Evolutionary conservation across 1,140 invertebrate genomes (phyloP).

Genomic region (Drosophila sp.): DNA sequence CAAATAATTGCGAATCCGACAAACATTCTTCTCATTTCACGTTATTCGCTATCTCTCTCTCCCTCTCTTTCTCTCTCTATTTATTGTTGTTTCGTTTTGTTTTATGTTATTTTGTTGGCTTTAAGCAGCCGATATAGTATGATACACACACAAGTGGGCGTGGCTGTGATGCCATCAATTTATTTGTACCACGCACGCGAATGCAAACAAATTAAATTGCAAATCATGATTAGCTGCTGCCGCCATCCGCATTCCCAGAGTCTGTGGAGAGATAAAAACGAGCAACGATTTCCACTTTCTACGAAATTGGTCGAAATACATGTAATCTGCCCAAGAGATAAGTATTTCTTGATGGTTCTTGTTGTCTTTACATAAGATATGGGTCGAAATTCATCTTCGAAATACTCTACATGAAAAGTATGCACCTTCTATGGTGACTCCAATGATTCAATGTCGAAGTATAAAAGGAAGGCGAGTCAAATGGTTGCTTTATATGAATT

Average conservation of each 20-base stretch:
- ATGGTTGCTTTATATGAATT: too few relatives aligned
- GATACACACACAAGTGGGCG: constrained; percentile 19
- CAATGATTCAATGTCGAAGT: too few relatives aligned
- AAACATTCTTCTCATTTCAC: constrained; percentile 30
- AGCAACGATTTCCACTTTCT: constrained; percentile 12
- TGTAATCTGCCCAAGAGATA: constrained; percentile 1
- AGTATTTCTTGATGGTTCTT: neutral
- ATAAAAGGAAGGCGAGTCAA: too few relatives aligned
- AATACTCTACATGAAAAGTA: neutral
- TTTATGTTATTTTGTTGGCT: constrained; percentile 26
- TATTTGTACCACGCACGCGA: constrained; percentile 74
- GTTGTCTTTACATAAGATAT: neutral
- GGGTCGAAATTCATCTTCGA: neutral
- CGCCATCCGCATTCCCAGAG: neutral
- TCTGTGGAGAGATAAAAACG: neutral
- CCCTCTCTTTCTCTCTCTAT: neutral
- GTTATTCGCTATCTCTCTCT: neutral
- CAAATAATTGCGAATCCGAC: constrained; percentile 66
- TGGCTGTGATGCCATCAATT: constrained; percentile 65
- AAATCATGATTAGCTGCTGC: constrained; percentile 73
- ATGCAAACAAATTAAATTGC: constrained; percentile 77
- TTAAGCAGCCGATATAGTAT: constrained; percentile 24
- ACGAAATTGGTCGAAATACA: neutral
- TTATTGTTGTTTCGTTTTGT: neutral
- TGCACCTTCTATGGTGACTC: neutral